phyloP scores from a whole-genome alignment of 2,888 invertebrate species.

The Coleophora flavipennella region DNA sequence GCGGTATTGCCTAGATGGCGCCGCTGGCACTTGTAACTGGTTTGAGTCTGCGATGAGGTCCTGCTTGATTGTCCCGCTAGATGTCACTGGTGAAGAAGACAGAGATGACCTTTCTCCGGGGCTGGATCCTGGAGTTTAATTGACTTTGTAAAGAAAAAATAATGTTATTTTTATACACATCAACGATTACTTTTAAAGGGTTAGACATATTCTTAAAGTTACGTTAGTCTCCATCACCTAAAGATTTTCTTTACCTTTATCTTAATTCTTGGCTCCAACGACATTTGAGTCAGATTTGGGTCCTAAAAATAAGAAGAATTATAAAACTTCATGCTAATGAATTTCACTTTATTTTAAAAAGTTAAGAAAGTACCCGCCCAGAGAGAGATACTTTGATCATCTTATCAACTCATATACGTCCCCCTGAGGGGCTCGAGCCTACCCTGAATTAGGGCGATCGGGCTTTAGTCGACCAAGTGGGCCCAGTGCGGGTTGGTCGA shows the following conservation, averaged over 20 bases:
- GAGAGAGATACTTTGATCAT: no score
- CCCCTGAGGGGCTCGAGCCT: no score
- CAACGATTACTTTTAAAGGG: conserved; percentile 3
- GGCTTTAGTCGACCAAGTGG: no score
- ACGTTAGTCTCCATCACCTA: conserved; percentile 21
- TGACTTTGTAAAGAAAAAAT: conserved; percentile 26
- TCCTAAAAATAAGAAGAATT: conserved; percentile 37
- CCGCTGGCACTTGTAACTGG: conserved; percentile 47
- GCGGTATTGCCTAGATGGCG: conserved; percentile 56
- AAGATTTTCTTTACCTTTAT: conserved; percentile 3
- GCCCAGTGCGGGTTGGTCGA: no score
- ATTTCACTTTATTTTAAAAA: no score
- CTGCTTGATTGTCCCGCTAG: conserved; percentile 41
- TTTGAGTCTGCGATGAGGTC: conserved; percentile 37
- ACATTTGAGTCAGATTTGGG: conserved; percentile 35
- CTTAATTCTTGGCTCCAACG: neutral
- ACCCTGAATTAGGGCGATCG: no score
- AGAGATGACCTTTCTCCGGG: conserved; percentile 57
- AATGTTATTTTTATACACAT: conserved; percentile 11
- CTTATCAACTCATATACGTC: no score
- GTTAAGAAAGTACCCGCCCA: no score
- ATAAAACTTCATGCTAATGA: no score
- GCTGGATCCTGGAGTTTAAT: conserved; percentile 54
- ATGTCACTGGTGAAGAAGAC: conserved; percentile 43
- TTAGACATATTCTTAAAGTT: conserved; percentile 7